A percentile compares a stretch with the other conserved stretches of the same genome.
These are phyloP conservation scores for Oikopleura albicans DNA, from an alignment of 23 tunicate species.

Conservation along the genomic window DNA sequence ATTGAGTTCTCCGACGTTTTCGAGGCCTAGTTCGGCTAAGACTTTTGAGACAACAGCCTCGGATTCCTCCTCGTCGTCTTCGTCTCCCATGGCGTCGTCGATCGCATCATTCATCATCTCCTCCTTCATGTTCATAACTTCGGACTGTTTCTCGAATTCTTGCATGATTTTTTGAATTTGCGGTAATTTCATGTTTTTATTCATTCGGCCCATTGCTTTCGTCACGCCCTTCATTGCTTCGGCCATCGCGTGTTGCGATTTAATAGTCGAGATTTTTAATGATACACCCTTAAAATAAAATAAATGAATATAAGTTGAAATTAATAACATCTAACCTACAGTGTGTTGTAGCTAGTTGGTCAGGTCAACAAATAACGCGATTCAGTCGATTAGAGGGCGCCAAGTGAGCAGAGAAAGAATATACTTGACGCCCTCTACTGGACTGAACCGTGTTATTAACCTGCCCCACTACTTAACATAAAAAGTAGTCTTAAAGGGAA, in stretches of 20 bases:
- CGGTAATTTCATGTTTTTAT: slow-evolving; percentile 89
- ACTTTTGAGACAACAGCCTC: not conserved
- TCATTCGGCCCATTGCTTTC: slow-evolving; percentile 94
- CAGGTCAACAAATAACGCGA: no score
- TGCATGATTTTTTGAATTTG: slow-evolving; percentile 95
- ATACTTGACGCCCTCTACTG: no score
- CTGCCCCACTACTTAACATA: no score
- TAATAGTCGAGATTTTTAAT: slow-evolving; percentile 45
- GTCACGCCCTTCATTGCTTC: slow-evolving; percentile 98
- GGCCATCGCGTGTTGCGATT: slow-evolving; percentile 94
- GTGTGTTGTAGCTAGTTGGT: no score
- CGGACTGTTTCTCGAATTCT: slow-evolving; percentile 81
- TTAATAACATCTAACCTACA: no score
- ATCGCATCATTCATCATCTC: slow-evolving; percentile 99
- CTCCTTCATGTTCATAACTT: slow-evolving; percentile 79
- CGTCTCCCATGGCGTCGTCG: slow-evolving; percentile 96
- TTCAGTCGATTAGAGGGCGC: no score
- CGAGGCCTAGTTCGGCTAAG: slow-evolving; percentile 1
- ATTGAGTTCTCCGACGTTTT: not conserved
- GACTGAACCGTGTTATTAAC: no score
- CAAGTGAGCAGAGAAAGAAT: no score
- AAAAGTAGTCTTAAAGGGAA: no score
- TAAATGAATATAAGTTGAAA: no score
- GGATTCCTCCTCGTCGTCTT: slow-evolving; percentile 81
- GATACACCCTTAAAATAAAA: slow-evolving; percentile 36